phyloP scores from a whole-genome alignment of 1,140 invertebrate species.

The Drosophila punjabiensis region DNA sequence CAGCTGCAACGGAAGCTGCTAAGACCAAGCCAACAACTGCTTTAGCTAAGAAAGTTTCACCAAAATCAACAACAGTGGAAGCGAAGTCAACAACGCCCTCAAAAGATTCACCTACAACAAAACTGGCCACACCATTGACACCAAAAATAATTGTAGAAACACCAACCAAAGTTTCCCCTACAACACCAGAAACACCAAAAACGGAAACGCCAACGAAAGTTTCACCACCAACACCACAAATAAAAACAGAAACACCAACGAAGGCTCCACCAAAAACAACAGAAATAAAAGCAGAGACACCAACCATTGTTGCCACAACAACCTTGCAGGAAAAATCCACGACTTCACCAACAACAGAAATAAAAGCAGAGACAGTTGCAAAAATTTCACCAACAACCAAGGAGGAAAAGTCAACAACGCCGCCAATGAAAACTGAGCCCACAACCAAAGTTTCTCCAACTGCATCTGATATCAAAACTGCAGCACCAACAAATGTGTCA shows the following conservation, averaged over 20 bases:
- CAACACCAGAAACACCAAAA: neutral
- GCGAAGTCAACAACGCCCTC: neutral
- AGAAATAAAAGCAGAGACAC: neutral
- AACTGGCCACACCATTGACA: slow-evolving; percentile 10
- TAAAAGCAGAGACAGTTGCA: neutral
- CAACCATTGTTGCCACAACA: too few species aligned
- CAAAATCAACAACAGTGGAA: neutral
- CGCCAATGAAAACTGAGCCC: neutral
- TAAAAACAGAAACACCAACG: neutral
- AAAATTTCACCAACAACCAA: slow-evolving; percentile 17
- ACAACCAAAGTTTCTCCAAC: neutral
- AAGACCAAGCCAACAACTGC: slow-evolving; percentile 4
- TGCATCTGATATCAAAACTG: too few species aligned
- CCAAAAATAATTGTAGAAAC: slow-evolving; percentile 17
- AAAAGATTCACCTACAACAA: slow-evolving; percentile 15
- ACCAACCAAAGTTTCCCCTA: neutral
- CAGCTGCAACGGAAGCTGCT: neutral
- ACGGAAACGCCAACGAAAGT: slow-evolving; percentile 1
- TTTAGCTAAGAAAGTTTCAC: slow-evolving; percentile 6
- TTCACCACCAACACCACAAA: slow-evolving; percentile 24
- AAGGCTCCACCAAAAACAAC: slow-evolving; percentile 1
- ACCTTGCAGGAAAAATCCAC: neutral
- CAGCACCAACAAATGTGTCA: neutral
- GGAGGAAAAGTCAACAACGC: neutral
- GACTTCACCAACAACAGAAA: neutral